phyloP scores from a whole-genome alignment of 64 coral and sea anemone genomes.

The Stichodactyla mertensii region DNA sequence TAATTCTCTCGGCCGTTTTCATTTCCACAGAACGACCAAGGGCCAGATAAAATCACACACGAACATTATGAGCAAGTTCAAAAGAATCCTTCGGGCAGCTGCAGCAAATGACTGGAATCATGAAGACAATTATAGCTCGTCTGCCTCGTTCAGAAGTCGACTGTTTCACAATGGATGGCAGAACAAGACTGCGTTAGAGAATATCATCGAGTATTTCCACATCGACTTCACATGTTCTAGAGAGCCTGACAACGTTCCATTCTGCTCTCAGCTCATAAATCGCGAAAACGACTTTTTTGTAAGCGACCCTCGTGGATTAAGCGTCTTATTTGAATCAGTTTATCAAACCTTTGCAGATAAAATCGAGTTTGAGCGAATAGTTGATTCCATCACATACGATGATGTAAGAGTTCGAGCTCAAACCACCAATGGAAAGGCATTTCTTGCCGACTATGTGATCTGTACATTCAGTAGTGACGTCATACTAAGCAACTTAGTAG shows the following conservation, averaged over 20 bases:
- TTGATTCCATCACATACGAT: not conserved
- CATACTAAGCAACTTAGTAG: constrained; percentile 14
- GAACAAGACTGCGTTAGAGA: constrained; percentile 17
- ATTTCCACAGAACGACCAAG: not conserved
- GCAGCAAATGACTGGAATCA: not conserved
- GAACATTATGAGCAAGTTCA: not conserved
- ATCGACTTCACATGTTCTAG: constrained; percentile 26
- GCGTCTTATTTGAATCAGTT: not conserved
- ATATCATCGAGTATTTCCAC: constrained; percentile 34
- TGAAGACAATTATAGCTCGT: not conserved
- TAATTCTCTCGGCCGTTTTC: not conserved
- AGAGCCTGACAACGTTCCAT: constrained; percentile 9
- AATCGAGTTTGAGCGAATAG: not conserved
- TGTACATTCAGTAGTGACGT: constrained; percentile 35
- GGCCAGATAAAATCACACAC: constrained; percentile 11
- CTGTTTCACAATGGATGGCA: constrained; percentile 8
- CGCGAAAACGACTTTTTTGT: constrained; percentile 27
- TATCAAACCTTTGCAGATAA: not conserved
- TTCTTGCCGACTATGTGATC: not conserved
- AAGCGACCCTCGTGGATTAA: not conserved
- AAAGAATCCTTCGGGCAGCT: not conserved
- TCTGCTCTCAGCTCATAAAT: not conserved
- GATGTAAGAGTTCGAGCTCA: not conserved
- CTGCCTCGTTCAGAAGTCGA: not conserved
- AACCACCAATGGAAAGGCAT: not conserved